Base-by-base conservation (phyloP, 2,113 vertebrate species). In the Stegastes partitus region DNA sequence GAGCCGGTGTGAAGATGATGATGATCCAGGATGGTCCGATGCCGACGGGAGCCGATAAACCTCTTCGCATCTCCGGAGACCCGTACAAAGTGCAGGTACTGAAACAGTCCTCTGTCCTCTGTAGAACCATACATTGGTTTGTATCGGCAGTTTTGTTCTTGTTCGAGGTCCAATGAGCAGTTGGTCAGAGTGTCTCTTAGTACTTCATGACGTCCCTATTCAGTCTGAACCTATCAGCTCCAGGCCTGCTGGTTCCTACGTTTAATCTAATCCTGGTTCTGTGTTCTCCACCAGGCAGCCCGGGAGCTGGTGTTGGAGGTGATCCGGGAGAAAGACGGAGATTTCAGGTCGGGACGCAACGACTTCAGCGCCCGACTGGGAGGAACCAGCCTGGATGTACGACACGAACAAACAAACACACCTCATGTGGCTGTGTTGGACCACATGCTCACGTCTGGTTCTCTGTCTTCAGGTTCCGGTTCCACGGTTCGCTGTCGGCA, bases 1-100 rank as follows among this genome's bases (percentile, higher is more conserved):
- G 97, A 80, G 96, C 97, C 0, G 97, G 97, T 2, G 97, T 99
- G 91, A 98, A 98, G 92, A 98, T 99, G 97, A 96, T 98, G 75
- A 98, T 99, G 97, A 99, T 98, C 86, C 97, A 99, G 90, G 97
- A 98, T 0, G 97, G 97, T 12, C 97, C 97, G 0, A 90, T 98
- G 91, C 97, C 97, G 0, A 99, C 97, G 0, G 97, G 97, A 58
- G 96, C 96, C 12, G 97, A 99, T 89, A 99, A 99, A 91, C 97
- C 97, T 57, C 97, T 99, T 16, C 95, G 97, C 31, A 98, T 99
- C 93, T 97, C 96, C 4, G 97, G 97, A 81, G 97, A 99, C 81
- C 95, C 96, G 1, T 94, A 93, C 96, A 96, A 93, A 88, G 89
- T 93, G 1, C 92, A 93, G 92, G 92, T 93, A 49, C 12, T 39